Percentiles rank a stretch among this genome's conserved stretches.
Conservation (phyloP, 2,797 vertebrate species). For the Argyrosomus regius region DNA sequence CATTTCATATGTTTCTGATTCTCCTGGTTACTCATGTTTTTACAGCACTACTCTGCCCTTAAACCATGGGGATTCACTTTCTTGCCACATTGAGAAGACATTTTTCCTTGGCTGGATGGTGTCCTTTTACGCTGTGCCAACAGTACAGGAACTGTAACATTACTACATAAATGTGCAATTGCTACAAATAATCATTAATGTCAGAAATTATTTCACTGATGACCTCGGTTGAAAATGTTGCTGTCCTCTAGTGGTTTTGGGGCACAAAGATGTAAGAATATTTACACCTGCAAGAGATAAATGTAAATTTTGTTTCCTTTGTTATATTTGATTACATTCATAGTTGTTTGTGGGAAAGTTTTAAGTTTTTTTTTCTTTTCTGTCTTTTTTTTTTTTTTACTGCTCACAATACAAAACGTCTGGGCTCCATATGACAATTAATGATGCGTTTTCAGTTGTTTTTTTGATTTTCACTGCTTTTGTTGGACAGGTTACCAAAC, state of each 20-base stretch:
- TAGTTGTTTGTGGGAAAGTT: conserved; percentile 56
- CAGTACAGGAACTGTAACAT: conserved; percentile 50
- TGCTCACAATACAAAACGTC: conserved; percentile 16
- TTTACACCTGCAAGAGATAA: conserved; percentile 27
- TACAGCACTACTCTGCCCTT: conserved; percentile 62
- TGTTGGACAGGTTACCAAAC: conserved; percentile 28
- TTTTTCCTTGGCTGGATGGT: conserved; percentile 47
- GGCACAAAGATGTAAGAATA: conserved; percentile 43
- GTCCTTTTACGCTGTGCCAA: conserved; percentile 58
- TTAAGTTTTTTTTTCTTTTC: conserved; percentile 7
- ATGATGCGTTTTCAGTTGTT: conserved; percentile 60
- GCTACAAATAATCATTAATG: conserved; percentile 41
- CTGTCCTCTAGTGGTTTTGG: conserved; percentile 41
- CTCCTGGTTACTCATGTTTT: conserved; percentile 74
- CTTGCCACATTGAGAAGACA: conserved; percentile 63
- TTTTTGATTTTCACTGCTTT: conserved; percentile 27
- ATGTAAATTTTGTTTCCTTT: conserved; percentile 28
- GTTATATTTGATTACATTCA: conserved; percentile 49
- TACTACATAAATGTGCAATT: conserved; percentile 35
- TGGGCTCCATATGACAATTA: conserved; percentile 70
- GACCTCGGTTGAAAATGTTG: conserved; percentile 43
- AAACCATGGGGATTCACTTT: conserved; percentile 70
- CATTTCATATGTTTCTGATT: conserved; percentile 80
- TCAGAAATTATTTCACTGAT: conserved; percentile 38
- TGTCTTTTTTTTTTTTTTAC: no score